A percentile compares a stretch with the other conserved stretches of the same genome.
These are phyloP conservation scores for Drosophila sordidapex DNA, from an alignment of 2,888 invertebrate genomes.

Conservation along the genomic window DNA sequence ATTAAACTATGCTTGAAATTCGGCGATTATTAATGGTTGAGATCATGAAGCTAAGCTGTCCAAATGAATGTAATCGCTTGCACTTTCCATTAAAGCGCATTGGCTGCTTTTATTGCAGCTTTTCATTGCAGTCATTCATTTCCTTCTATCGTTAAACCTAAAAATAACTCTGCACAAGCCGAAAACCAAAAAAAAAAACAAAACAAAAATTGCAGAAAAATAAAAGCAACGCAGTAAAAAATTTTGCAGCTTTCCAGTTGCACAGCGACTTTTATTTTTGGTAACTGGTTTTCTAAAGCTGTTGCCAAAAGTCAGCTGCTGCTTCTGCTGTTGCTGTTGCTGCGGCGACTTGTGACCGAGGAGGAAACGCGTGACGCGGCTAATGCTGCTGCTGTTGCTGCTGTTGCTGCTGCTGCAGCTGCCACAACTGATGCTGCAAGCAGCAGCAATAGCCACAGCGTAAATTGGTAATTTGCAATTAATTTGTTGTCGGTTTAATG, in stretches of 20 bases:
- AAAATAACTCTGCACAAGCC: constrained; percentile 44
- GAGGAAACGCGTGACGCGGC: constrained; percentile 66
- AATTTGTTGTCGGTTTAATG: constrained; percentile 72
- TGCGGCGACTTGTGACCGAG: constrained; percentile 56
- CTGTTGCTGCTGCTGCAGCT: constrained; percentile 6
- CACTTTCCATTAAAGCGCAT: constrained; percentile 36
- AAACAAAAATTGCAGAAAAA: constrained; percentile 28
- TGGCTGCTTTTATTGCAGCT: constrained; percentile 49
- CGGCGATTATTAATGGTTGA: constrained; percentile 24
- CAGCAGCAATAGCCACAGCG: constrained; percentile 21
- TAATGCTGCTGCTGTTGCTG: not conserved
- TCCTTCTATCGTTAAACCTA: constrained; percentile 73
- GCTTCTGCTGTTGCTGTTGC: constrained; percentile 25
- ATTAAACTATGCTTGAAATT: constrained; percentile 18
- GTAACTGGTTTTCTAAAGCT: constrained; percentile 54
- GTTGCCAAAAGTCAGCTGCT: constrained; percentile 62
- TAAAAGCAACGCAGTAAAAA: constrained; percentile 29
- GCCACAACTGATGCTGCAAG: constrained; percentile 6
- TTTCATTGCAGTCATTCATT: constrained; percentile 66
- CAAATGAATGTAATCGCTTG: constrained; percentile 31
- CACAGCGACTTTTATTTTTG: constrained; percentile 53
- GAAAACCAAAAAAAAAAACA: not conserved
- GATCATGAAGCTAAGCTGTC: constrained; percentile 33
- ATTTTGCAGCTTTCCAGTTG: constrained; percentile 66
- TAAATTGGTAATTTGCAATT: constrained; percentile 72